Evolutionary conservation across 2,797 vertebrate genomes (phyloP).

Genomic region (Nyctalus aviator): DNA sequence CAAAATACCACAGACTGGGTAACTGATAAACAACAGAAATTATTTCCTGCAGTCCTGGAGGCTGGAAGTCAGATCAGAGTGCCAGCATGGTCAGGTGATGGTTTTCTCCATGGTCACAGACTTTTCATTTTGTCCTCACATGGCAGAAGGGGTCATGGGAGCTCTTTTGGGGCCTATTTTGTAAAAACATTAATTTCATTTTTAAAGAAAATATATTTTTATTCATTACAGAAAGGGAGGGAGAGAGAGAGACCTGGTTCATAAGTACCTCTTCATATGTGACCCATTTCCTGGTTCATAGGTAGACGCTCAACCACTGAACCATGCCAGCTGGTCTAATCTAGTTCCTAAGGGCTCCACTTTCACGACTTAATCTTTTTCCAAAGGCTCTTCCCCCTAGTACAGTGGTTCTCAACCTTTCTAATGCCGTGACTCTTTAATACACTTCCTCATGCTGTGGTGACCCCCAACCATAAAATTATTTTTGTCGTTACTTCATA

Average conservation of each 20-base stretch:
- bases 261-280: not conserved
- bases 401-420: not conserved
- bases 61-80: not conserved
- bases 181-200: not conserved
- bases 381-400: not conserved
- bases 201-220: not conserved
- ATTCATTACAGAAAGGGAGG: not conserved
- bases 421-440: no score
- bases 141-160: not conserved
- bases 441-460: no score
- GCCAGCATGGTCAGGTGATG: not conserved
- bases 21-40: not conserved
- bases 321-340: not conserved
- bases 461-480: no score
- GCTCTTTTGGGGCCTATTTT: not conserved
- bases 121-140: not conserved
- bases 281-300: not conserved
- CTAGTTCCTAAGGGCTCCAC: not conserved
- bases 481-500: no score
- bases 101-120: not conserved
- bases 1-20: not conserved
- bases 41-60: not conserved
- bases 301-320: not conserved
- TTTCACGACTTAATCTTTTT: not conserved
- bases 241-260: not conserved